Base-by-base conservation (phyloP, 1,140 invertebrate genomes). In the Cydia fagiglandana region DNA sequence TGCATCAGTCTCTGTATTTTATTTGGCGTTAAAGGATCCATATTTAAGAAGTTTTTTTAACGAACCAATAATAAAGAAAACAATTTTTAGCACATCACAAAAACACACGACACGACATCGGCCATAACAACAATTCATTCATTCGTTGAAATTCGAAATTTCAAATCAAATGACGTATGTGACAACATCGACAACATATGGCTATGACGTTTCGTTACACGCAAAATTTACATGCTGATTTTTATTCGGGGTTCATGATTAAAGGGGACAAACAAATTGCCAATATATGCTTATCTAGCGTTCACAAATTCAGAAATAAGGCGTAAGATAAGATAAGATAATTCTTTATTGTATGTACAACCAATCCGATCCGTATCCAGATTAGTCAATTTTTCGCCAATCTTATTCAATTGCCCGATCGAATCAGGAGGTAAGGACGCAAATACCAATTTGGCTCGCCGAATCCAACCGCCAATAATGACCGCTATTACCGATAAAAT, bases 11-110 rank as follows among this genome's bases (percentile, higher is more conserved):
- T 79, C 74, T 87, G 86, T 70, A 93, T 93, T 83, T 90, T 91
- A 77, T 88, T 91, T 15, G 90, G 91, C 30, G 91, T 92, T 66
- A 92, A 75, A 61, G 84, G 86, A 86, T 90, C 89, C 90, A 90
- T 92, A 74, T 53, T 84, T 47, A 47, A 73, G 9, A 12, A 50
- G 76, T 64, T 64, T 15, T 15, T 13, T 12, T 70, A 13, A 61
- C 17, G 20, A 20, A 61, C 15, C 5, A 10, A 61, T 7, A 24
- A 24, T 24, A 4, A 61, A 3, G 2, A 20, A 61, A 20, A 20
- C 17, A 61, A 20, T 61, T 61, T 17, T 61, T 7, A 61, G 12
- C 7, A 73, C 20, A 73, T 34, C 50, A 76, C 75, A 76, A 76
- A 24, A 61, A 17, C n/a, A n/a, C n/a, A 24, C 20, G 5, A 12